Conservation (phyloP, 2,113 vertebrate species). For the Sterrhoptilus dennistouni region DNA sequence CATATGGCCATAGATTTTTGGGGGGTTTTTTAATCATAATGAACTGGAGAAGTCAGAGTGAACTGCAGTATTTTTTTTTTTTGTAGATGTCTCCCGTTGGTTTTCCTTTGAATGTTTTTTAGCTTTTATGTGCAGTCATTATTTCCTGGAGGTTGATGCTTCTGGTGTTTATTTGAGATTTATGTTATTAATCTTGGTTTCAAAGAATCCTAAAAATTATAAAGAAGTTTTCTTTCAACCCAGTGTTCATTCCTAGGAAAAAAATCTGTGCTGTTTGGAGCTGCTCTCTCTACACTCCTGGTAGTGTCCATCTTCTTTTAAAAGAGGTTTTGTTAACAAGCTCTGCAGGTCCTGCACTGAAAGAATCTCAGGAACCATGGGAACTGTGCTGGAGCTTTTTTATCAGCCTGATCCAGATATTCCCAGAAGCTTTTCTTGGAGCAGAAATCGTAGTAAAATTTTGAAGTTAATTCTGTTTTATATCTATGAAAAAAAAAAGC, state of each 20-base stretch:
- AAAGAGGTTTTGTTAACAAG: not conserved
- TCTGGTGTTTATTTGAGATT: not conserved
- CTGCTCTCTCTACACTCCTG: not conserved
- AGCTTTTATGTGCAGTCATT: not conserved
- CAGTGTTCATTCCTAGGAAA: not conserved
- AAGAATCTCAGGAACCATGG: not conserved
- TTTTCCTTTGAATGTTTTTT: not conserved
- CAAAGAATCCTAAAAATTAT: not conserved
- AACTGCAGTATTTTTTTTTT: not conserved
- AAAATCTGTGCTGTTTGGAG: not conserved
- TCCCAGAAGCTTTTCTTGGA: not conserved
- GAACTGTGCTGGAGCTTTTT: not conserved
- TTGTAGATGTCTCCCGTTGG: not conserved
- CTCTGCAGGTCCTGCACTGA: not conserved
- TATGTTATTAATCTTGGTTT: not conserved
- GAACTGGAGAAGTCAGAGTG: not conserved
- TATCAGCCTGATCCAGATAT: not conserved
- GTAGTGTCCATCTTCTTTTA: not conserved
- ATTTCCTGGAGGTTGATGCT: not conserved
- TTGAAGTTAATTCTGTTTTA: not conserved
- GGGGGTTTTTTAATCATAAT: not conserved
- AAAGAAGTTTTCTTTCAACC: not conserved
- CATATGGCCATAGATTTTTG: not conserved
- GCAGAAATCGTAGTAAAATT: not conserved
- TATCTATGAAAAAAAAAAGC: not conserved